Conservation (phyloP, 2,888 invertebrate species). For the Synanthedon tipuliformis region DNA sequence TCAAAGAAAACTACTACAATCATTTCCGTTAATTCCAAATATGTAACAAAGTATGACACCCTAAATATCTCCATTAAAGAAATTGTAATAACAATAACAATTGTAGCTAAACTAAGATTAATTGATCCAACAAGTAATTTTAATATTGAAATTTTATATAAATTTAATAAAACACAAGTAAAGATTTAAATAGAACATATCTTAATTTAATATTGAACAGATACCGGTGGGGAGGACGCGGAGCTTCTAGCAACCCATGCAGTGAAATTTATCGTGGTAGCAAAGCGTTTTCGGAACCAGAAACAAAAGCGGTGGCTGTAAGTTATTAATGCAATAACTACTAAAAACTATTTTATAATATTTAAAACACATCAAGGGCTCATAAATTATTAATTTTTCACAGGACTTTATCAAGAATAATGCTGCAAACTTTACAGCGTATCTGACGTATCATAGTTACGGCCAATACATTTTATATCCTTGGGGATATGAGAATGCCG, state of each 20-base stretch:
- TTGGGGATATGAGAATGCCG: conserved; percentile 83
- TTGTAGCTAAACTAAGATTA: too few species aligned
- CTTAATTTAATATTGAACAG: conserved; percentile 26
- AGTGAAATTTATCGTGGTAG: conserved; percentile 85
- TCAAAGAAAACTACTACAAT: too few species aligned
- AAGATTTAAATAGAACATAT: too few species aligned
- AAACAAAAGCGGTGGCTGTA: conserved; percentile 75
- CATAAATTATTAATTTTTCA: conserved; percentile 8
- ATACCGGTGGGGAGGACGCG: conserved; percentile 89
- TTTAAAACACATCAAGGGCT: not conserved
- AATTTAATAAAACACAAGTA: too few species aligned
- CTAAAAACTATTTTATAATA: not conserved
- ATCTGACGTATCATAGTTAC: conserved; percentile 85
- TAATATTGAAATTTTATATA: too few species aligned
- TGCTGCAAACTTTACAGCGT: conserved; percentile 74
- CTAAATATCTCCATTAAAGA: too few species aligned
- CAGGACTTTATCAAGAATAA: conserved; percentile 63
- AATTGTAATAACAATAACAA: too few species aligned
- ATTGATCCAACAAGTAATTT: too few species aligned
- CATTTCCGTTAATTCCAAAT: too few species aligned
- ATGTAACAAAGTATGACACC: too few species aligned
- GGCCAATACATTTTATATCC: conserved; percentile 88
- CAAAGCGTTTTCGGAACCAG: conserved; percentile 89
- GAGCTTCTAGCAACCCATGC: conserved; percentile 85
- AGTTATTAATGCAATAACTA: conserved; percentile 15